Evolutionary conservation across 2,888 invertebrate species (phyloP).

Genomic region (Caenorhabditis sulstoni): DNA sequence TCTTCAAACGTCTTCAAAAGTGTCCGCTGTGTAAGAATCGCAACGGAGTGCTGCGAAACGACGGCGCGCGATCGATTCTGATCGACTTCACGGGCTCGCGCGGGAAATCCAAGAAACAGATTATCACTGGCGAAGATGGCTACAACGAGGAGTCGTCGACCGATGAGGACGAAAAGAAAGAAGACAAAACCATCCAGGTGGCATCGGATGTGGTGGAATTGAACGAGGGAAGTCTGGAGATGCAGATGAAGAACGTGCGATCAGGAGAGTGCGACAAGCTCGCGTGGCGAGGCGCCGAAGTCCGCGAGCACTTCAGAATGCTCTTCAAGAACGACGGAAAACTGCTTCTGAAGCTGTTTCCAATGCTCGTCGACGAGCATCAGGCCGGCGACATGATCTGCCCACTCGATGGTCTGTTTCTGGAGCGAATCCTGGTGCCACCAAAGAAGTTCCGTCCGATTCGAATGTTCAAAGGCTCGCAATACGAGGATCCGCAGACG

Average conservation of each 20-base stretch:
- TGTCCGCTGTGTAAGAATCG: conserved; percentile 77
- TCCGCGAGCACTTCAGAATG: conserved; percentile 85
- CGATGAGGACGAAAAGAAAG: conserved; percentile 59
- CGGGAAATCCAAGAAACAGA: conserved; percentile 35
- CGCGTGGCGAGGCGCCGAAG: conserved; percentile 73
- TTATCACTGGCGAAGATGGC: conserved; percentile 27
- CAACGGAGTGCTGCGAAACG: conserved; percentile 77
- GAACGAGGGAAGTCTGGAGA: conserved; percentile 61
- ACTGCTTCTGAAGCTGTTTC: conserved; percentile 73
- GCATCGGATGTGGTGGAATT: conserved; percentile 14
- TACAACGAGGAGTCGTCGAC: conserved; percentile 46
- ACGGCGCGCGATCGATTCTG: conserved; percentile 71
- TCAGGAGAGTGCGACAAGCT: conserved; percentile 74
- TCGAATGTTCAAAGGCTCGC: conserved; percentile 76
- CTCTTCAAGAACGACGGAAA: conserved; percentile 87
- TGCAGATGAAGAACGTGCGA: conserved; percentile 74
- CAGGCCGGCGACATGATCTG: conserved; percentile 57
- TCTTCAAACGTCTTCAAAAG: conserved; percentile 73
- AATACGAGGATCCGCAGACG: conserved; percentile 78
- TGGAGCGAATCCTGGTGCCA: conserved; percentile 89
- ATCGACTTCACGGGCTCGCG: conserved; percentile 72
- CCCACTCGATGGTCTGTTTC: conserved; percentile 88
- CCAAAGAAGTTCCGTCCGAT: conserved; percentile 91
- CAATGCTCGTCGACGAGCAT: conserved; percentile 71
- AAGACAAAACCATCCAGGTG: conserved; percentile 41